A percentile compares a stretch with the other conserved stretches of the same genome.
phyloP scores from a whole-genome alignment of 2,113 vertebrate species.

The Chiloscyllium plagiosum region DNA sequence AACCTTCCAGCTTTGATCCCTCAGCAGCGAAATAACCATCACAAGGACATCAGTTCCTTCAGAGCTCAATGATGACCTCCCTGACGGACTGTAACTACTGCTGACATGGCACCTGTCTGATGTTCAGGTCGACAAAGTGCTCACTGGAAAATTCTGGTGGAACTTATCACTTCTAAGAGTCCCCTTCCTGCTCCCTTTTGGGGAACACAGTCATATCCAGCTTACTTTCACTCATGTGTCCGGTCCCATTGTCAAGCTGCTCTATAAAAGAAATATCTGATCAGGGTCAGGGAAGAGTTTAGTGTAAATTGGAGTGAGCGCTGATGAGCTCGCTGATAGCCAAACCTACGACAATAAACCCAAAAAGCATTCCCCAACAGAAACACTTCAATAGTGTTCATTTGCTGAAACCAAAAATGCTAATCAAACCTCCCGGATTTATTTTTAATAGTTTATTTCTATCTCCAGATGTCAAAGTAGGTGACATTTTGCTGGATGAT shows the following conservation, averaged over 20 bases:
- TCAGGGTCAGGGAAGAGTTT: not conserved
- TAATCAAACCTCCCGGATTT: not conserved
- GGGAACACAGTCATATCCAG: not conserved
- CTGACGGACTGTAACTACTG: no score
- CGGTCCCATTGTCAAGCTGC: not conserved
- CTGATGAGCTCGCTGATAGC: not conserved
- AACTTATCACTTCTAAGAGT: not conserved
- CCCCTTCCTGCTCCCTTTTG: not conserved
- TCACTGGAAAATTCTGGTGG: no score
- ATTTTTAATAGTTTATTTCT: not conserved
- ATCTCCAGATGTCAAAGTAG: not conserved
- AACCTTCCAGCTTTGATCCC: no score
- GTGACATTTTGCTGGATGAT: not conserved
- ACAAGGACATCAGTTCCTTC: no score
- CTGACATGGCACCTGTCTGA: no score
- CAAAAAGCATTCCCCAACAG: not conserved
- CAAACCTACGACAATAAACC: not conserved
- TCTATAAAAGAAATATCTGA: not conserved
- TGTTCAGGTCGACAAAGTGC: no score
- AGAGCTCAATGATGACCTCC: no score
- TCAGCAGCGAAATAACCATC: no score
- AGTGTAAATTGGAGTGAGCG: not conserved
- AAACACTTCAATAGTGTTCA: not conserved
- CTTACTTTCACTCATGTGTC: not conserved
- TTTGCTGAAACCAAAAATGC: not conserved